A percentile compares a stretch with the other conserved stretches of the same genome.
Conservation (phyloP, 35 echinoderm and acorn worm species). For the Holothuria glaberrima region DNA sequence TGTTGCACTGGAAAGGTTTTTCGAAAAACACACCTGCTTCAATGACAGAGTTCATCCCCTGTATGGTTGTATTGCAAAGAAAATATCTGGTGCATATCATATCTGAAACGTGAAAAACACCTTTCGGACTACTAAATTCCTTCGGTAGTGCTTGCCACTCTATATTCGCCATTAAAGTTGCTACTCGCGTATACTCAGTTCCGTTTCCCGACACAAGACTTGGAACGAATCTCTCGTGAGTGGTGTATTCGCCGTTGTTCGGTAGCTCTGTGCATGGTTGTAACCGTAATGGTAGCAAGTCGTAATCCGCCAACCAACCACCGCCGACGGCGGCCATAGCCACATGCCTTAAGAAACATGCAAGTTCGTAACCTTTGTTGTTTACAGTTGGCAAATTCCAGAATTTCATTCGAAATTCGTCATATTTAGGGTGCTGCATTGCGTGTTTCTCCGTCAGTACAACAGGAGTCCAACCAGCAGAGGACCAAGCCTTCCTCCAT, state of each 20-base stretch:
- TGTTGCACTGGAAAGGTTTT: not conserved
- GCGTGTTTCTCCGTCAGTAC: not conserved
- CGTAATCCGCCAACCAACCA: constrained; percentile 33
- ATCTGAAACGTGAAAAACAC: constrained; percentile 18
- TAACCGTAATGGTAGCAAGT: not conserved
- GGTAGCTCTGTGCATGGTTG: not conserved
- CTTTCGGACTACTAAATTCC: not conserved
- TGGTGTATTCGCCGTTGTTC: not conserved
- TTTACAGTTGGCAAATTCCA: not conserved
- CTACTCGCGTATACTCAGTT: constrained; percentile 13
- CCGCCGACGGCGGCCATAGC: constrained; percentile 36
- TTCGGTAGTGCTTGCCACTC: not conserved
- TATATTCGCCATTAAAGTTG: constrained; percentile 27
- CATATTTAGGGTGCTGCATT: not conserved
- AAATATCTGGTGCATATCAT: not conserved
- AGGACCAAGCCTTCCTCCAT: constrained; percentile 2
- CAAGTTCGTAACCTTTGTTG: not conserved
- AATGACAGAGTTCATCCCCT: not conserved
- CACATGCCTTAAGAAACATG: constrained; percentile 11
- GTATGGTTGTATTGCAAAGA: not conserved
- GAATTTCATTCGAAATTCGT: not conserved
- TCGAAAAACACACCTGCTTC: not conserved
- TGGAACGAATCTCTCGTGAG: not conserved
- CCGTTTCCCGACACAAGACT: constrained; percentile 17
- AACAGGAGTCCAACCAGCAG: not conserved